These are phyloP conservation scores for Iselma pallidipennis DNA, from an alignment of 2,888 invertebrate species.

Conservation along the genomic window DNA sequence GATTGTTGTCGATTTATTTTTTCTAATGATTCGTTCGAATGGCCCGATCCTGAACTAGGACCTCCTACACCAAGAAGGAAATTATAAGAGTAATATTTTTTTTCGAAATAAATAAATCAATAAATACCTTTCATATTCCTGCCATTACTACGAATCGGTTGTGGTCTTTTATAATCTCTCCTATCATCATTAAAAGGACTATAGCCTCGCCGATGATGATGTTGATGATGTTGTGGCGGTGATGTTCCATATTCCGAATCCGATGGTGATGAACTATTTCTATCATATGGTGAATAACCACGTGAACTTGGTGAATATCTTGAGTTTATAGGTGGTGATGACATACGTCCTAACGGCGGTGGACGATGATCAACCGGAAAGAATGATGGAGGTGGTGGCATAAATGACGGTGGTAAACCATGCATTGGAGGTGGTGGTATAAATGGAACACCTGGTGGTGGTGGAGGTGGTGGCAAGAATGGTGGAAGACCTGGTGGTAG, in stretches of 20 bases:
- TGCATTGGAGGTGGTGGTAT: conserved; percentile 59
- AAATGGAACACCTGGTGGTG: conserved; percentile 69
- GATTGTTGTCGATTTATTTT: conserved; percentile 49
- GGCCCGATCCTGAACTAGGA: conserved; percentile 63
- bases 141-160: conserved; percentile 40
- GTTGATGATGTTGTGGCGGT: conserved; percentile 46
- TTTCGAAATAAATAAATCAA: no score
- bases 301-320: conserved; percentile 61
- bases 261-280: conserved; percentile 61
- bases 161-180: conserved; percentile 49
- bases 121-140: conserved; percentile 35
- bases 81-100: no score
- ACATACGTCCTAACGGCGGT: conserved; percentile 61
- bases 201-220: conserved; percentile 50
- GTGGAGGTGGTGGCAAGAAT: conserved; percentile 64
- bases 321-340: conserved; percentile 58
- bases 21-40: conserved; percentile 63
- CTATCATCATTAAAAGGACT: conserved; percentile 49
- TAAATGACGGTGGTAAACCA: conserved; percentile 51
- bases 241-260: conserved; percentile 72
- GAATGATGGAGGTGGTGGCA: conserved; percentile 56
- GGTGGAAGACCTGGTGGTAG: conserved; percentile 60
- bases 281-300: conserved; percentile 57
- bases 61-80: conserved; percentile 10
- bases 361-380: conserved; percentile 60